Conservation (phyloP, 2,888 invertebrate species). For the Dorcus hopei region DNA sequence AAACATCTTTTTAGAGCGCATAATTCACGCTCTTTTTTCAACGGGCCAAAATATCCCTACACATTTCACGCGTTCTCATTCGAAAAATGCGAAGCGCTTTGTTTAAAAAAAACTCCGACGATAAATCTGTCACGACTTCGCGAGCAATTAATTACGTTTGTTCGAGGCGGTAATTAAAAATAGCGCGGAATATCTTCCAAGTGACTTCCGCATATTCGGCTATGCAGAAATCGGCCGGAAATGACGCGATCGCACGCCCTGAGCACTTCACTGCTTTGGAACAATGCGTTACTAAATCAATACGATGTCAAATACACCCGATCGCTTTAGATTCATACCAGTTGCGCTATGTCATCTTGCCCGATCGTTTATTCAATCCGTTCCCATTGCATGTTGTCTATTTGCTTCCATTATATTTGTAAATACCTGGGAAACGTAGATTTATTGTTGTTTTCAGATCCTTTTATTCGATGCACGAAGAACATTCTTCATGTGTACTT, state of each 20-base stretch:
- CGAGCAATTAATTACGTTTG: not conserved
- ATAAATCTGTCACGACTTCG: not conserved
- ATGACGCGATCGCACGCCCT: slow-evolving; percentile 46
- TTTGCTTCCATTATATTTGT: slow-evolving; percentile 12
- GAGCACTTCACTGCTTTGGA: slow-evolving; percentile 44
- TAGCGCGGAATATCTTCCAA: slow-evolving; percentile 4
- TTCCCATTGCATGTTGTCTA: slow-evolving; percentile 8
- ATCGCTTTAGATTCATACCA: slow-evolving; percentile 26
- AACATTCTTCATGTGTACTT: slow-evolving; percentile 7
- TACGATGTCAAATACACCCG: slow-evolving; percentile 37
- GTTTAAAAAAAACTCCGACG: no score
- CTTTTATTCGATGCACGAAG: slow-evolving; percentile 1
- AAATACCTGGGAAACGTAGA: slow-evolving; percentile 7
- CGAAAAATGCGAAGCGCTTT: no score
- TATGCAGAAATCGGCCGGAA: slow-evolving; percentile 41
- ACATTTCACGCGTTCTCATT: no score
- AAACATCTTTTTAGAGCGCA: no score
- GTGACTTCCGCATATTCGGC: slow-evolving; percentile 22
- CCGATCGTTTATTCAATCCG: slow-evolving; percentile 9
- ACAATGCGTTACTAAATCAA: slow-evolving; percentile 48
- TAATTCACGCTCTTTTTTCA: no score
- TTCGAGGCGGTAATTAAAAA: slow-evolving; percentile 7
- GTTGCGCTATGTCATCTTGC: slow-evolving; percentile 34
- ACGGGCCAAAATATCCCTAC: no score
- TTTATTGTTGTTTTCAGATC: slow-evolving; percentile 9